phyloP scores from a whole-genome alignment of 1,140 invertebrate genomes.

The Monomorium pharaonis region DNA sequence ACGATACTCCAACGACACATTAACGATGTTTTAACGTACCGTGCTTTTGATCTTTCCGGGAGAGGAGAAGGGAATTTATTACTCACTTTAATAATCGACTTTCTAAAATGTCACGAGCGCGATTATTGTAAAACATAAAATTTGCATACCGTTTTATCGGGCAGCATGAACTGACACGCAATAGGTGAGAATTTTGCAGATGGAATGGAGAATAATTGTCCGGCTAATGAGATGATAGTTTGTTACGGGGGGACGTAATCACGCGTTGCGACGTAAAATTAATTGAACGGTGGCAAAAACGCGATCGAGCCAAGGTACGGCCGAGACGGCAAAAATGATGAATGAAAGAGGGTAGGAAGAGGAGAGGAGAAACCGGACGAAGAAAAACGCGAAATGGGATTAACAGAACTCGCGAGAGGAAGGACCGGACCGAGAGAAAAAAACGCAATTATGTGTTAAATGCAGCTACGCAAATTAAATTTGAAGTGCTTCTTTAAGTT shows the following conservation, averaged over 20 bases:
- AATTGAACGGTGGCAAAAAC: constrained; percentile 47
- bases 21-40: constrained; percentile 71
- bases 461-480: not conserved
- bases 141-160: constrained; percentile 45
- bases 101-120: constrained; percentile 29
- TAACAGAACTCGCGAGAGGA: constrained; percentile 6
- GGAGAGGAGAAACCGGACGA: not conserved
- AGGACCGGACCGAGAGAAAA: not conserved
- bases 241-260: constrained; percentile 41
- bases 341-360: not conserved
- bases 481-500: not conserved
- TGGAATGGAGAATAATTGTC: constrained; percentile 42
- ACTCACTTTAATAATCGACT: not conserved
- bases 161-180: too few relatives aligned
- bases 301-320: constrained; percentile 28
- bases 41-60: constrained; percentile 35
- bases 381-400: constrained; percentile 27
- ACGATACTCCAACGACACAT: constrained; percentile 68
- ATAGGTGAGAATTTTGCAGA: constrained; percentile 19
- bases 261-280: constrained; percentile 49
- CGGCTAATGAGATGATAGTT: constrained; percentile 43
- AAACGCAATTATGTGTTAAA: constrained; percentile 30
- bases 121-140: not conserved
- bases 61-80: constrained; percentile 43
- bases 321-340: not conserved